Percentiles rank a stretch among this genome's conserved stretches.
Conservation (phyloP, 2,113 vertebrate species). For the Petrocephalus microphthalmus region DNA sequence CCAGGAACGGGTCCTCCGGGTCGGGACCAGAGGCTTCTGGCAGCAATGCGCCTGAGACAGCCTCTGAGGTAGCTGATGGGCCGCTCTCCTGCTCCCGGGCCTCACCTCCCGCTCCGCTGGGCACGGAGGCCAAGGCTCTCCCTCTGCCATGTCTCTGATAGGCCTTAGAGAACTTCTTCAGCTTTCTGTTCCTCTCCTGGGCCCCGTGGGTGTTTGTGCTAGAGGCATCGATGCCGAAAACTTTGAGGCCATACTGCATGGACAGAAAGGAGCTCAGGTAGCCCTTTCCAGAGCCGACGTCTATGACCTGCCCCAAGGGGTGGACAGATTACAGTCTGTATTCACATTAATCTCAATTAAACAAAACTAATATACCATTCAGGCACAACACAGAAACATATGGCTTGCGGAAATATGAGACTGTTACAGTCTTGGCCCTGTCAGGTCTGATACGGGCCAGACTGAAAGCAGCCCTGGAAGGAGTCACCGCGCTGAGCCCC, state of each 20-base stretch:
- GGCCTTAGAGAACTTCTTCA: slow-evolving; percentile 82
- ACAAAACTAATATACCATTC: neutral
- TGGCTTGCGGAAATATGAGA: neutral
- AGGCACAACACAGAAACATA: neutral
- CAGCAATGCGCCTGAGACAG: neutral
- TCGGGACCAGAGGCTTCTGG: slow-evolving; percentile 35
- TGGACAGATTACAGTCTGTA: neutral
- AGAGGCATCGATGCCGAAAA: slow-evolving; percentile 94
- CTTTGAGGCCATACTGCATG: slow-evolving; percentile 77
- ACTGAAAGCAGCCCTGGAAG: too few species aligned
- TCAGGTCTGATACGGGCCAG: too few species aligned
- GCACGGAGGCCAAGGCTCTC: neutral
- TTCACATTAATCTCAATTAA: neutral
- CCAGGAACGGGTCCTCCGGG: slow-evolving; percentile 51
- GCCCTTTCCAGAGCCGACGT: slow-evolving; percentile 93
- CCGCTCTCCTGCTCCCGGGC: neutral
- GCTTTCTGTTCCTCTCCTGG: slow-evolving; percentile 86
- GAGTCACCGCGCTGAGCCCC: too few species aligned
- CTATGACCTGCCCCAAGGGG: slow-evolving; percentile 72
- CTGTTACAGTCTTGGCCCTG: neutral
- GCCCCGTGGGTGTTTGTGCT: slow-evolving; percentile 81
- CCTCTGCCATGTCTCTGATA: slow-evolving; percentile 54
- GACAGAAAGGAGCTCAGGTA: slow-evolving; percentile 93
- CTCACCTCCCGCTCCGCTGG: slow-evolving; percentile 33
- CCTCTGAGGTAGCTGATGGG: slow-evolving; percentile 30